Conservation (phyloP, 2,113 vertebrate genomes). For the Verasper variegatus region DNA sequence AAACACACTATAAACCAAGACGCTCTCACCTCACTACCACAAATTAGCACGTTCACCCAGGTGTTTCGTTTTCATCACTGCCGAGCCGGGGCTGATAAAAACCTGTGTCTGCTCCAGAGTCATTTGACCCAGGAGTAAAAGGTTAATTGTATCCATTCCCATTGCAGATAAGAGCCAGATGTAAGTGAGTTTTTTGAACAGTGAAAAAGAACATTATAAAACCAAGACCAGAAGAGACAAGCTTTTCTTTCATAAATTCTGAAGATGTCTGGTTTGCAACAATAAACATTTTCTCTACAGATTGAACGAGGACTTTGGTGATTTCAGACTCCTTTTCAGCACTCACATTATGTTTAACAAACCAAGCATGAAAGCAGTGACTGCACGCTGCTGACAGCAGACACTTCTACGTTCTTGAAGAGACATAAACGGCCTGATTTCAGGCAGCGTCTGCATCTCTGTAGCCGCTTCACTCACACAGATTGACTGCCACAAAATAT, state of each 20-base stretch:
- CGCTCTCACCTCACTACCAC: too few relatives aligned
- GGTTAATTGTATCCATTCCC: too few relatives aligned
- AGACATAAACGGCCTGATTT: constrained; percentile 24
- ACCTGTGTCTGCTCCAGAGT: too few relatives aligned
- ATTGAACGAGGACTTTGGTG: not conserved
- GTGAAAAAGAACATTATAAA: too few relatives aligned
- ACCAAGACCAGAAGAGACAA: too few relatives aligned
- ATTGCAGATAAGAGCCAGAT: too few relatives aligned
- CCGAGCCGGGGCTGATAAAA: too few relatives aligned
- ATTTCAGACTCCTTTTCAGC: constrained; percentile 9
- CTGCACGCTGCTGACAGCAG: constrained; percentile 19
- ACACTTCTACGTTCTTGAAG: constrained; percentile 1
- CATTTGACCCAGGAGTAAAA: too few relatives aligned
- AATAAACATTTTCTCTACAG: not conserved
- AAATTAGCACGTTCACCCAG: not conserved
- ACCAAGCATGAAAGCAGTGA: constrained; percentile 26
- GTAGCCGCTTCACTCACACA: constrained; percentile 6
- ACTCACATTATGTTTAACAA: constrained; percentile 35
- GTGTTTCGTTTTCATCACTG: not conserved
- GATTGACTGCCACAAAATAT: not conserved
- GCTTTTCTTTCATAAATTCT: too few relatives aligned
- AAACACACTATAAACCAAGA: not conserved
- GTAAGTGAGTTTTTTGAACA: too few relatives aligned
- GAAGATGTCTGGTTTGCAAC: not conserved
- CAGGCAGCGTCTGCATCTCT: constrained; percentile 19